Evolutionary conservation across 2,888 invertebrate species (phyloP), one percentile per base, ranked within the genome.

Genomic region (Callosobruchus maculatus): DNA sequence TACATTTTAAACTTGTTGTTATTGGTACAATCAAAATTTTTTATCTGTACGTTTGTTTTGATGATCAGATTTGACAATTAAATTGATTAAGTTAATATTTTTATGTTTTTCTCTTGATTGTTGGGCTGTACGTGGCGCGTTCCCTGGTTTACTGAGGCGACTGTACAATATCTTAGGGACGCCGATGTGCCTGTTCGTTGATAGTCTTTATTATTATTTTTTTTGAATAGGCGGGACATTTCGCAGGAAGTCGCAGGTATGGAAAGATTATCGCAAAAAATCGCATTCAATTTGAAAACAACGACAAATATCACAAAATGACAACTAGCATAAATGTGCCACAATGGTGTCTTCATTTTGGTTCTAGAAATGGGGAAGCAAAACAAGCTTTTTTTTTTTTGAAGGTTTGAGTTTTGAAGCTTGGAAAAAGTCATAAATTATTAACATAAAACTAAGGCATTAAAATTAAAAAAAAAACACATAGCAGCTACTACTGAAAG

Each of bases 21-120:
- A 85, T 86, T 85, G 84, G 85, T 83, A 84, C 83, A 83, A 82
- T 84, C 84, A 81, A 85, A 86, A 85, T 85, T 85, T 75, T 82
- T 84, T 82, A 81, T 82, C 80, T 83, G 82, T 82, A 80, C 78
- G 81, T 81, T 81, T 81, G 82, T 80, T 80, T 80, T 80, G 77
- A 74, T 74, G 74, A 79, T 82, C 79, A 79, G 78, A 84, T 77
- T 79, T 78, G 77, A 75, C 78, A 84, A 84, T 85, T 84, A 84
- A 86, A 85, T 84, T 85, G 84, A 85, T 83, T 85, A 84, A 84
- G 84, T 85, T 86, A 83, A 68, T 83, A 82, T 79, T 80, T 82
- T 82, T 81, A 79, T 82, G 79, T 73, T 76, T 77, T 75, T 68
- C 3, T 3, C 68, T 68, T 68, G 21, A 68, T 68, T 68, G 75